Conservation (phyloP, 2,797 vertebrate genomes). For the Phrynocephalus vlangalii region DNA sequence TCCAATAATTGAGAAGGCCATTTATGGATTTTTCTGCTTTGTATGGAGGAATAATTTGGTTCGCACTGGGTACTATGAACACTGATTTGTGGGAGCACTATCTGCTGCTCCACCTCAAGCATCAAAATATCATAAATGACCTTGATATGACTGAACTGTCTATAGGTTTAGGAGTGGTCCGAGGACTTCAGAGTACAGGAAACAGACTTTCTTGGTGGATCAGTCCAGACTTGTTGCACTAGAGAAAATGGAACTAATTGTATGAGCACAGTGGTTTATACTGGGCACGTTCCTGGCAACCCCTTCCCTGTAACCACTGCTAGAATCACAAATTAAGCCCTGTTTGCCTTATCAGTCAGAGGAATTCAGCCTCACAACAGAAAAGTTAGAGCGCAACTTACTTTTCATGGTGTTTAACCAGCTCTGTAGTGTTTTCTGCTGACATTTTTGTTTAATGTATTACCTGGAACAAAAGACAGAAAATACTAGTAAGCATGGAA, state of each 20-base stretch:
- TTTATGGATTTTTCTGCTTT: neutral
- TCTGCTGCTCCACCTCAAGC: neutral
- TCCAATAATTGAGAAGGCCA: neutral
- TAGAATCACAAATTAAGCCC: neutral
- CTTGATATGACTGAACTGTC: neutral
- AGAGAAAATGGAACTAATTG: neutral
- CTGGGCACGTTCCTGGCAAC: neutral
- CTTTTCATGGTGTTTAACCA: slow-evolving; percentile 69
- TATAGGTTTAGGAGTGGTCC: neutral
- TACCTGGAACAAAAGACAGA: slow-evolving; percentile 64
- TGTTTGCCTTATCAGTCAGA: neutral
- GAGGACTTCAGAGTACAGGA: neutral
- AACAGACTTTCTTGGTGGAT: neutral
- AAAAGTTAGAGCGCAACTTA: slow-evolving; percentile 63
- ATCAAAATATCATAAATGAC: neutral
- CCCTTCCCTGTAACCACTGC: neutral
- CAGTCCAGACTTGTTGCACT: neutral
- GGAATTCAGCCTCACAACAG: neutral
- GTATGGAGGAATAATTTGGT: neutral
- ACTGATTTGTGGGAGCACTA: neutral
- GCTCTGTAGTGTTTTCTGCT: slow-evolving; percentile 64
- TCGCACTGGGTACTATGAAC: neutral
- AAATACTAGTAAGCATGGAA: neutral
- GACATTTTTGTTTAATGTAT: slow-evolving; percentile 67
- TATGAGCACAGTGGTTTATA: neutral